phyloP scores from a whole-genome alignment of 2,113 vertebrate genomes.

The Sander vitreus region DNA sequence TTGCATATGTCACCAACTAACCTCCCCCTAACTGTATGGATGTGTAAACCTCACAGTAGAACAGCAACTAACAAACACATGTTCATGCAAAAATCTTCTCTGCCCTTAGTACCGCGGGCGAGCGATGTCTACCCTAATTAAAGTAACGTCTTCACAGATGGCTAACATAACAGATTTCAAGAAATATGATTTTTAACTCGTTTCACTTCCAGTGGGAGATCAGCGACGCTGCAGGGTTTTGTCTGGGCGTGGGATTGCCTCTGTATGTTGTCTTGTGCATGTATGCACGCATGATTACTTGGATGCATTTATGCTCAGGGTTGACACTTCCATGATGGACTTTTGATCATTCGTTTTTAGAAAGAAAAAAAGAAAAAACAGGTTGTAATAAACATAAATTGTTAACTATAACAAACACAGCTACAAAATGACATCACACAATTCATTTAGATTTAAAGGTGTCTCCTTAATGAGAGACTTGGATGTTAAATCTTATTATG shows the following conservation, averaged over 20 bases:
- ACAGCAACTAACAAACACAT: slow-evolving; percentile 42
- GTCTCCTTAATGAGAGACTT: not conserved
- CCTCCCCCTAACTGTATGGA: slow-evolving; percentile 24
- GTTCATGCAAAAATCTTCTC: slow-evolving; percentile 42
- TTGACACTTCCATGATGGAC: slow-evolving; percentile 5
- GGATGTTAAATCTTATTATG: not conserved
- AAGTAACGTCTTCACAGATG: slow-evolving; percentile 64
- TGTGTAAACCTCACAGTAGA: slow-evolving; percentile 12
- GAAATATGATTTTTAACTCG: slow-evolving; percentile 47
- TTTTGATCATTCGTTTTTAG: not conserved
- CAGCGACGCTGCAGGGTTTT: slow-evolving; percentile 31
- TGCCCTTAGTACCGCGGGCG: slow-evolving; percentile 4
- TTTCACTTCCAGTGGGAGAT: slow-evolving; percentile 37
- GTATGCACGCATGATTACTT: slow-evolving; percentile 9
- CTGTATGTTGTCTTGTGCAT: not conserved
- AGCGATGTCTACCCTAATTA: slow-evolving; percentile 70
- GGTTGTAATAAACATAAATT: not conserved
- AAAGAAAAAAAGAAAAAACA: not conserved
- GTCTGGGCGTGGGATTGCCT: slow-evolving; percentile 5
- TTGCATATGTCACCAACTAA: slow-evolving; percentile 15
- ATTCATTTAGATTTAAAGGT: not conserved
- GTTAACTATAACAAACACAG: not conserved
- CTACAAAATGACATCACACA: not conserved
- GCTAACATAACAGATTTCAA: slow-evolving; percentile 41
- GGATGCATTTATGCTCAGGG: not conserved